phyloP scores from a whole-genome alignment of 1,140 invertebrate species.

The Drosophila simulans region DNA sequence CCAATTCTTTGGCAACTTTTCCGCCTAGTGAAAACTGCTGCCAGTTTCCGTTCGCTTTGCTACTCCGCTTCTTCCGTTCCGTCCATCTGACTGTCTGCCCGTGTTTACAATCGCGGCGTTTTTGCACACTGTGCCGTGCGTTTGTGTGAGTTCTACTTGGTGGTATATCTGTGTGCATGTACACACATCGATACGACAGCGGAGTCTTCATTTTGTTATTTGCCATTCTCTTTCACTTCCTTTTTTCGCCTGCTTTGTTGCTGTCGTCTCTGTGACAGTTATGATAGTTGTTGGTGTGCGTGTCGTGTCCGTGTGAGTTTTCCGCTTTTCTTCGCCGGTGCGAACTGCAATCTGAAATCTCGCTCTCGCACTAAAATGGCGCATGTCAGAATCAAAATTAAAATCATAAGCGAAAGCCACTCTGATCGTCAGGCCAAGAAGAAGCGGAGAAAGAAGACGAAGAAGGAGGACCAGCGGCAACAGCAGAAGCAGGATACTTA shows the following conservation, averaged over 20 bases:
- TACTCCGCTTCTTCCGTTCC: conserved; percentile 14
- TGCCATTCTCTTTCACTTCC: conserved; percentile 76
- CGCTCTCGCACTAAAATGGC: conserved; percentile 62
- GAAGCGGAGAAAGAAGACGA: background rate
- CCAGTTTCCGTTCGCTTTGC: conserved; percentile 50
- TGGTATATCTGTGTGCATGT: conserved; percentile 28
- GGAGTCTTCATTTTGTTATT: conserved; percentile 75
- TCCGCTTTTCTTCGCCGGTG: conserved; percentile 44
- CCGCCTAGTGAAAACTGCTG: conserved; percentile 60
- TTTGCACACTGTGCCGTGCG: conserved; percentile 37
- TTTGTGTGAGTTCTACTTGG: conserved; percentile 41
- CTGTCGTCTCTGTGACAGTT: conserved; percentile 31
- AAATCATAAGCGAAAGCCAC: conserved; percentile 7
- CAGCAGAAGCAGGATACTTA: conserved; percentile 29
- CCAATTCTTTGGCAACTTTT: conserved; percentile 62
- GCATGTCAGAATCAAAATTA: conserved; percentile 53
- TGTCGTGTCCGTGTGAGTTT: conserved; percentile 30
- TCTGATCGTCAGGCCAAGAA: conserved; percentile 28
- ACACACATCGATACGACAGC: conserved; percentile 34
- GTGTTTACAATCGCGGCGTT: conserved; percentile 53
- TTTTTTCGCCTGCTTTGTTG: conserved; percentile 71
- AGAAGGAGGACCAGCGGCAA: background rate
- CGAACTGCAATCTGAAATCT: conserved; percentile 38
- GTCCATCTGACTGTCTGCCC: background rate
- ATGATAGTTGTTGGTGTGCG: conserved; percentile 23